Evolutionary conservation across 2,113 vertebrate genomes (phyloP), one percentile per base, ranked within the genome.

Genomic region (Puma concolor): DNA sequence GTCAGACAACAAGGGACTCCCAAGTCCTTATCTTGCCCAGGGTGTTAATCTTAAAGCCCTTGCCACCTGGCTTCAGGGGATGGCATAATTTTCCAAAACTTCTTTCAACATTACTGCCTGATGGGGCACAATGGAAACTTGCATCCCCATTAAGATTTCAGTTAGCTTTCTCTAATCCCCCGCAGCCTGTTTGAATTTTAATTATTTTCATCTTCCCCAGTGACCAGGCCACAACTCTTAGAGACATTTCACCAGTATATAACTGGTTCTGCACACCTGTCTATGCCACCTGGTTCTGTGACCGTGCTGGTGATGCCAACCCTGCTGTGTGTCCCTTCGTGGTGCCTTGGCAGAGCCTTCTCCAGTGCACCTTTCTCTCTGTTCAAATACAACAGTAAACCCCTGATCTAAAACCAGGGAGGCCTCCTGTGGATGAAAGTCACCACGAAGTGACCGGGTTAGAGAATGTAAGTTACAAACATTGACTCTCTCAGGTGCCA

Each of bases 261-360:
- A 48, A 27, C 21, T 14, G 3, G 31, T 66, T 74, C 21, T 74
- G 25, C 31, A 19, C 2, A 7, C 0, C 29, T 4, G 29, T 67
- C 74, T 48, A 17, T 5, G 0, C 23, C 7, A 4, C 33, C n/a
- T 41, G 95, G 29, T 52, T 96, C 60, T 63, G n/a, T 54, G 44
- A 15, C 15, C 19, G 7, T 4, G 15, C 15, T 10, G 23, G 38
- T 12, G 10, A 19, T 1, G 1, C n/a, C 21, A 4, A 36, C n/a
- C 85, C 21, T 0, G 0, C 50, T 36, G 21, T 6, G 12, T 0
- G 48, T 77, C 48, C 57, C 67, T 25, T 6, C 17, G 8, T 33
- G 15, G n/a, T 17, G 0, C 41, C 27, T 25, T 4, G 36, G 16
- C 12, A 44, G 81, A 29, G 63, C 13, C 66, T 29, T 25, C 79